Percentiles rank a stretch among this genome's conserved stretches.
phyloP scores from a whole-genome alignment of 53 echinoderm and acorn worm species.

The Pentamera pediparva region DNA sequence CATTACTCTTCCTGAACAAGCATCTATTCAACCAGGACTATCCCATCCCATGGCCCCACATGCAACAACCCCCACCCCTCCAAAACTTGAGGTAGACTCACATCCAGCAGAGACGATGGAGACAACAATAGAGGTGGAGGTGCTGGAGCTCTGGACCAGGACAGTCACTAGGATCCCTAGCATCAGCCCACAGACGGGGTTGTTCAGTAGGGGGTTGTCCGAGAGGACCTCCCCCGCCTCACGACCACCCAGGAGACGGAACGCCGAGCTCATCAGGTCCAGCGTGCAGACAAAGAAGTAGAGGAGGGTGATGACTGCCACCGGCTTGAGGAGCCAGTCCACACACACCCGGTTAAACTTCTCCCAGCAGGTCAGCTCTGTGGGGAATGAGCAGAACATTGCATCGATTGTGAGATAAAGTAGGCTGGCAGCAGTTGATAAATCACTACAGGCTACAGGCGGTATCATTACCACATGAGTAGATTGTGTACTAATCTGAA shows the following conservation, averaged over 20 bases:
- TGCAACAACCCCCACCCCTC: background rate
- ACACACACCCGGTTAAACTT: conserved; percentile 52
- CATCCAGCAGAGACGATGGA: conserved; percentile 94
- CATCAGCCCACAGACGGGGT: conserved; percentile 86
- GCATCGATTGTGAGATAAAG: background rate
- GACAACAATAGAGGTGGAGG: conserved; percentile 77
- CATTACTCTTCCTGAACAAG: no score
- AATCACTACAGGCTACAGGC: background rate
- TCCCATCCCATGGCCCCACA: no score
- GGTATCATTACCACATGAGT: background rate
- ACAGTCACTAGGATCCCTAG: conserved; percentile 80
- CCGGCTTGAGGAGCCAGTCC: conserved; percentile 63
- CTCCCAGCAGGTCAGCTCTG: conserved; percentile 54
- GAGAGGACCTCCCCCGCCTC: conserved; percentile 74
- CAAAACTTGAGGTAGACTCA: no score
- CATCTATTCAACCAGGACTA: no score
- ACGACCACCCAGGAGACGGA: conserved; percentile 91
- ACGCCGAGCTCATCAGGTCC: conserved; percentile 97
- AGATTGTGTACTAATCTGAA: background rate
- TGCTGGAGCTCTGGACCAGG: conserved; percentile 77
- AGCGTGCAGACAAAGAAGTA: conserved; percentile 98
- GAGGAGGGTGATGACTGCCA: conserved; percentile 60
- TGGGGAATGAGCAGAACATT: background rate
- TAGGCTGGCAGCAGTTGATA: background rate
- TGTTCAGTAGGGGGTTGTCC: conserved; percentile 57